Conservation (phyloP, 2,888 invertebrate genomes). For the Clepsis dumicolana region DNA sequence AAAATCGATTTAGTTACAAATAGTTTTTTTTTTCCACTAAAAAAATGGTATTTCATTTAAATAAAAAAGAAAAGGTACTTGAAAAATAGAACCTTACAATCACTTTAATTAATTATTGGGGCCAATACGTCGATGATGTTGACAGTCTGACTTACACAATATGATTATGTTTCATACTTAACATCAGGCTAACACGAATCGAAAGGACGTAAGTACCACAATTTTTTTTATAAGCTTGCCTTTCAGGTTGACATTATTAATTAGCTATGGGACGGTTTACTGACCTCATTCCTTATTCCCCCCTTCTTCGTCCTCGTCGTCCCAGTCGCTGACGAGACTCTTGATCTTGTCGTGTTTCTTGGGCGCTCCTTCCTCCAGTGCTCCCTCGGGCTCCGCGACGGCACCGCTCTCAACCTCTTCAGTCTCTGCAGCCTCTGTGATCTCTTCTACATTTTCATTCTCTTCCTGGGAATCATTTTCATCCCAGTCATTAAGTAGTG, state of each 20-base stretch:
- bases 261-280: not conserved
- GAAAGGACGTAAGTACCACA: no score
- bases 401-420: conserved; percentile 47
- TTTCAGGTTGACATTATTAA: not conserved
- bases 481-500: conserved; percentile 82
- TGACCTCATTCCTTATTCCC: conserved; percentile 47
- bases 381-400: conserved; percentile 25
- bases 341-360: conserved; percentile 73
- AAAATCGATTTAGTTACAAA: no score
- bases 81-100: no score
- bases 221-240: not conserved
- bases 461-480: conserved; percentile 80
- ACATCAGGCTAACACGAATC: no score
- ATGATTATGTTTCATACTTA: no score
- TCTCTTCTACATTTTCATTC: conserved; percentile 42
- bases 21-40: no score
- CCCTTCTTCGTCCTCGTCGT: conserved; percentile 77
- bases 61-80: not conserved
- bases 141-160: no score
- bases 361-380: conserved; percentile 41
- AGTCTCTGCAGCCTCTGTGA: conserved; percentile 1
- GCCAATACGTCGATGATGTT: no score
- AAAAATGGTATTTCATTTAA: not conserved
- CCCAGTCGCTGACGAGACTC: conserved; percentile 83
- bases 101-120: no score